Evolutionary conservation across 2,113 vertebrate species (phyloP).

Genomic region (Meleagris gallopavo): DNA sequence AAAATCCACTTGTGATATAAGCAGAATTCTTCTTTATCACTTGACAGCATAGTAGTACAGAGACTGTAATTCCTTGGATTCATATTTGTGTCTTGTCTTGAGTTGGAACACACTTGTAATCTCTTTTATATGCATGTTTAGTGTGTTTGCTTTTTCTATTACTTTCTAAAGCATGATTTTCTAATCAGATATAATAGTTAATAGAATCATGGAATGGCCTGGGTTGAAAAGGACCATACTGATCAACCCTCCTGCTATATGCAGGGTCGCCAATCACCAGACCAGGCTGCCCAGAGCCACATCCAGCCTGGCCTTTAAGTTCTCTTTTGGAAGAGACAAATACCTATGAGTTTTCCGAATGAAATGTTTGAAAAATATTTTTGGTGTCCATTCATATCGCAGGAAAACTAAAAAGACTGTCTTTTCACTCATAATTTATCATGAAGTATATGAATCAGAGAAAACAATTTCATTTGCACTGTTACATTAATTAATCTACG

Average conservation of each 20-base stretch:
- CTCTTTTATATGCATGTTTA: not conserved
- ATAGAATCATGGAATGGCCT: no score
- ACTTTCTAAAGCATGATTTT: not conserved
- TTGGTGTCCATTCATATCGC: not conserved
- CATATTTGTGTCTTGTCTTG: not conserved
- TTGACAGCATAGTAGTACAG: not conserved
- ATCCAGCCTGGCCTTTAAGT: no score
- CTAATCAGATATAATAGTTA: not conserved
- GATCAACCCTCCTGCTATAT: no score
- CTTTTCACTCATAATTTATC: not conserved
- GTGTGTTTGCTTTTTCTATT: not conserved
- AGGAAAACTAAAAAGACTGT: not conserved
- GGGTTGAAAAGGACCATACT: no score
- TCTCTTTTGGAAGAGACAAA: not conserved
- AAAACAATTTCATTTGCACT: not conserved
- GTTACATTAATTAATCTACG: not conserved
- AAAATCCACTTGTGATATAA: constrained; percentile 4
- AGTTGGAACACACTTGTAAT: not conserved
- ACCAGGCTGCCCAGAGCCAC: no score
- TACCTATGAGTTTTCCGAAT: not conserved
- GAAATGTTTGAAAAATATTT: not conserved
- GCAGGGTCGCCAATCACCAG: no score
- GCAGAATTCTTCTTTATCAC: not conserved
- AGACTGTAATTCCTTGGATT: not conserved
- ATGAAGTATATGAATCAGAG: not conserved